Evolutionary conservation across 2,113 vertebrate genomes (phyloP).

Genomic region (Mystacornis crossleyi): DNA sequence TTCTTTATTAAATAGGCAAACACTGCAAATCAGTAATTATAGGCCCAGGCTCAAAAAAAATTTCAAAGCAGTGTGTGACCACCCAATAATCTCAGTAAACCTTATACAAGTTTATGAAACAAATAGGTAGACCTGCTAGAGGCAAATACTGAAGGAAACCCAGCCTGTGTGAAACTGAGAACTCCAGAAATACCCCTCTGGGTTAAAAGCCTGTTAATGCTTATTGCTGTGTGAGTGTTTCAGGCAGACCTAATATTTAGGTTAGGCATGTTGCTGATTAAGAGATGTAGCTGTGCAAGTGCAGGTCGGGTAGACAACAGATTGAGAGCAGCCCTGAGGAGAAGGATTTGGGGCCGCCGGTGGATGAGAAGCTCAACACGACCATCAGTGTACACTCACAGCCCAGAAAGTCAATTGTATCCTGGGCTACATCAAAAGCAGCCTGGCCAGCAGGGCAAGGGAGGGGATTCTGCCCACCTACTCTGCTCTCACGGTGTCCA

Average conservation of each 20-base stretch:
- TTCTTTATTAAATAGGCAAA: neutral
- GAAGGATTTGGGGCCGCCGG: neutral
- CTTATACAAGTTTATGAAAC: neutral
- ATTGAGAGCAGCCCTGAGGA: neutral
- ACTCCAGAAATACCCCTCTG: neutral
- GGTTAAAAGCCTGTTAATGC: neutral
- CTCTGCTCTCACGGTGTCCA: neutral
- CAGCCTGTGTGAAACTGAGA: neutral
- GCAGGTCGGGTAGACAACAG: neutral
- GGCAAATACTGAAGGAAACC: neutral
- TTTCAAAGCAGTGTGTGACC: neutral
- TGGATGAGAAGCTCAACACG: neutral
- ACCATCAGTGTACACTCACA: neutral
- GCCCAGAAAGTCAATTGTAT: neutral
- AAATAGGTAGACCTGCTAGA: neutral
- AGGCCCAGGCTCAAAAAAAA: neutral
- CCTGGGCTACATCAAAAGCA: neutral
- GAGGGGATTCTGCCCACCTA: neutral
- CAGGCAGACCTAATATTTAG: neutral
- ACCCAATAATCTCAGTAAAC: neutral
- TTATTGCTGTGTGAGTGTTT: neutral
- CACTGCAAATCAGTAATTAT: neutral
- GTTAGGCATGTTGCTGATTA: neutral
- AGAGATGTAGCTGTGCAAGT: neutral
- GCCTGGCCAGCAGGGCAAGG: rapidly evolving